A percentile compares a stretch with the other conserved stretches of the same genome.
phyloP scores from a whole-genome alignment of 2,113 vertebrate genomes.

The Edolisoma coerulescens region DNA sequence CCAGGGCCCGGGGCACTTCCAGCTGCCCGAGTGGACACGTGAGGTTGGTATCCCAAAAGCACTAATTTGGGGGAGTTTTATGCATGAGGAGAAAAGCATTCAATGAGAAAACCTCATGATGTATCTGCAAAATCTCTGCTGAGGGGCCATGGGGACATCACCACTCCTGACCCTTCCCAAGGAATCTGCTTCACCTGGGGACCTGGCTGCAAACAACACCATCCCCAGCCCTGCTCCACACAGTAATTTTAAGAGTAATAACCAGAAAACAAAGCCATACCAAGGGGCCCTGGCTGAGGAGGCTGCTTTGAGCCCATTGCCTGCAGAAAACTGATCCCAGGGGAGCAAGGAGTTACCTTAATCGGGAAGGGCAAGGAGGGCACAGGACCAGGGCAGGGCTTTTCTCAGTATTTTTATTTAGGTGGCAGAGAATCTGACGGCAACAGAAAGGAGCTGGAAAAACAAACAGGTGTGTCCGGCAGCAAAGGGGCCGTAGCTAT shows the following conservation, averaged over 20 bases:
- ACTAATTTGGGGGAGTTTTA: accelerated
- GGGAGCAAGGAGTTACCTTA: background rate
- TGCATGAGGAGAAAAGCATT: no score
- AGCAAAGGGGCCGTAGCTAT: conserved; percentile 35
- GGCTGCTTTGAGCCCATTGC: background rate
- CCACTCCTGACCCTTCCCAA: background rate
- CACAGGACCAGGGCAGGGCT: background rate
- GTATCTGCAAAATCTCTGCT: background rate
- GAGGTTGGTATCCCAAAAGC: background rate
- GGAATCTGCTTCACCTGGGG: accelerated
- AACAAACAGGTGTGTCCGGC: conserved; percentile 60
- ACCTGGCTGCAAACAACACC: accelerated
- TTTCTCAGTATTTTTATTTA: background rate
- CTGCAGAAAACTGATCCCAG: background rate
- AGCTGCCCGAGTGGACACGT: accelerated
- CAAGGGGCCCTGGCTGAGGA: background rate
- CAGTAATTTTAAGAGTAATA: accelerated
- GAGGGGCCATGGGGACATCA: background rate
- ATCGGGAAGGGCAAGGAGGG: accelerated
- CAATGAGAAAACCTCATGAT: accelerated
- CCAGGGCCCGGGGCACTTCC: accelerated
- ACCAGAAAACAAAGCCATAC: background rate
- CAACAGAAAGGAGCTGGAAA: conserved; percentile 56
- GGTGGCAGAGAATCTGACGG: background rate
- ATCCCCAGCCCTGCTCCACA: background rate